Base-by-base conservation (phyloP, 2,888 invertebrate genomes). In the Dioctria linearis region DNA sequence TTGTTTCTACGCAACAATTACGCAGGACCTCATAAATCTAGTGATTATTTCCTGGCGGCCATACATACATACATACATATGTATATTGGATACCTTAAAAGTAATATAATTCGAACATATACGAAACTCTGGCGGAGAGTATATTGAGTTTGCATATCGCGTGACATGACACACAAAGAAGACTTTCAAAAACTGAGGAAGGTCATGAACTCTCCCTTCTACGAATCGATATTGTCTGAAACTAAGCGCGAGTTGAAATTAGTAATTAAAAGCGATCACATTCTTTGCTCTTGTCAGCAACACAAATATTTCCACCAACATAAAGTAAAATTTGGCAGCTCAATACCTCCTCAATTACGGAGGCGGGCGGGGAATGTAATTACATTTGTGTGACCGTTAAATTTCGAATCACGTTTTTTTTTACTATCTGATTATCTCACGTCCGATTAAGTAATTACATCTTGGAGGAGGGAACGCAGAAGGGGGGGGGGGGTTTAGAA, bases 91-190 rank as follows among this genome's bases (percentile, higher is more conserved):
- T n/a, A 59, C 40, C 73, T 59, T 25, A 75, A 13, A 75, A 59
- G n/a, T 75, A 51, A 67, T 71, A 11, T n/a, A 54, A 54, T 37
- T 54, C 39, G 49, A 39, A 3, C 37, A 51, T 25, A 25, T 25
- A 25, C 25, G 25, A 25, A 25, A 25, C 25, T 25, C 25, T 25
- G 25, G 25, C 25, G 25, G n/a, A n/a, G n/a, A 25, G 25, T 25
- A 25, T 25, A 25, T 49, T 9, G 59, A 75, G 59, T 75, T 75
- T 75, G 43, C 39, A 75, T 75, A 75, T 75, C 73, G 73, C 73
- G 73, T 75, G 73, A 75, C 73, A 59, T 75, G 73, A 75, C 73
- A 59, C 73, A 59, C 4, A 59, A 42, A 75, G 73, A 75, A 75
- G 73, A 63, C 59, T 75, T 37, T 59, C 59, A 63, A 63, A 63